Evolutionary conservation across 2,888 invertebrate species (phyloP).

Genomic region (Polydrusus pterygomalis): DNA sequence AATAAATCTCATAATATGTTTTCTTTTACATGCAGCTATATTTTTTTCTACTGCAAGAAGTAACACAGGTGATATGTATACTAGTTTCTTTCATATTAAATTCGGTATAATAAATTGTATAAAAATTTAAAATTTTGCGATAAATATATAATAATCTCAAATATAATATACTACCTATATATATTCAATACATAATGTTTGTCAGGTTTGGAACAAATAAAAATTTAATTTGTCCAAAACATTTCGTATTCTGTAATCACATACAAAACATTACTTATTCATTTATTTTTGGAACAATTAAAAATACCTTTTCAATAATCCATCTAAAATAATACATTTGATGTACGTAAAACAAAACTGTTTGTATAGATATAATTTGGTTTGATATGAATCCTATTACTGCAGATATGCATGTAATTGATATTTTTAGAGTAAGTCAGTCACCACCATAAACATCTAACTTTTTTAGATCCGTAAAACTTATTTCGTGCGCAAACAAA

Average conservation of each 20-base stretch:
- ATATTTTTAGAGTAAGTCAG: too few species aligned
- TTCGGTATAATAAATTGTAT: slow-evolving; percentile 34
- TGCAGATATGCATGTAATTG: too few species aligned
- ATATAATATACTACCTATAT: not conserved
- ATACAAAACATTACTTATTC: slow-evolving; percentile 28
- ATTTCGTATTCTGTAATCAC: slow-evolving; percentile 53
- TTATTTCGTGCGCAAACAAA: too few species aligned
- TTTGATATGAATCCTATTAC: too few species aligned
- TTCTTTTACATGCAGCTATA: not conserved
- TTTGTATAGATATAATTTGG: too few species aligned
- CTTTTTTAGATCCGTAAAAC: too few species aligned
- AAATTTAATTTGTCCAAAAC: slow-evolving; percentile 5
- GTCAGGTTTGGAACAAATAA: slow-evolving; percentile 7
- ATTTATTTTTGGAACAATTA: slow-evolving; percentile 5
- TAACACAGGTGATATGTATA: slow-evolving; percentile 26
- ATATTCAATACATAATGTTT: not conserved
- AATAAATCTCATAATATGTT: not conserved
- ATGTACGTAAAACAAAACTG: too few species aligned
- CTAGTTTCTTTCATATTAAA: slow-evolving; percentile 16
- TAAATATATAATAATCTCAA: slow-evolving; percentile 14
- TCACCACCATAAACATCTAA: too few species aligned
- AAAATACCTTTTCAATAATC: not conserved
- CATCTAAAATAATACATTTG: too few species aligned
- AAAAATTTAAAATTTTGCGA: slow-evolving; percentile 12
- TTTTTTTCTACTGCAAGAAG: not conserved